Percentiles rank a stretch among this genome's conserved stretches.
These are phyloP conservation scores for Hypocryptadius cinnamomeus DNA, from an alignment of 2,113 vertebrate species.

Conservation along the genomic window DNA sequence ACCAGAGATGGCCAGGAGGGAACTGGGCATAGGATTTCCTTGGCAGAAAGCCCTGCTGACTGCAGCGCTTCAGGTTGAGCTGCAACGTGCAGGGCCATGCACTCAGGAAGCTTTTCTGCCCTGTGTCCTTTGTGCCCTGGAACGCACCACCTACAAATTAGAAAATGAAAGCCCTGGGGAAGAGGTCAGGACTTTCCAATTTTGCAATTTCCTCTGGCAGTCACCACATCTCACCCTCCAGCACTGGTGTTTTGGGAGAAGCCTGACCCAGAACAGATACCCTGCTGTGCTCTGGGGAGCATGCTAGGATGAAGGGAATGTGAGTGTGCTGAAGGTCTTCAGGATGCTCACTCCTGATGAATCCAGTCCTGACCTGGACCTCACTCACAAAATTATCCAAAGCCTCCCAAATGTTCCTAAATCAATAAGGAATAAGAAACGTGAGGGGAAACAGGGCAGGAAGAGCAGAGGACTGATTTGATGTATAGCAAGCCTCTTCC, in stretches of 20 bases:
- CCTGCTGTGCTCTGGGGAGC: not conserved
- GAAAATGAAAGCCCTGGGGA: not conserved
- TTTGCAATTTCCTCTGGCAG: not conserved
- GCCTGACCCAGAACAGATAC: not conserved
- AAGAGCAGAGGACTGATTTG: not conserved
- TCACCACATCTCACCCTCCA: rapidly evolving
- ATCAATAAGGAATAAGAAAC: not conserved
- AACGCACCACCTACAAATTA: not conserved
- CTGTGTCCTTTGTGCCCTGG: not conserved
- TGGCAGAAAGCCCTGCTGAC: slow-evolving; percentile 25
- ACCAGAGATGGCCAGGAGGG: slow-evolving; percentile 2
- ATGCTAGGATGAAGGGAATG: not conserved
- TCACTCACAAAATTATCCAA: not conserved
- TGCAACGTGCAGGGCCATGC: not conserved
- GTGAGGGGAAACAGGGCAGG: not conserved
- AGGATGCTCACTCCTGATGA: not conserved
- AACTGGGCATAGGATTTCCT: not conserved
- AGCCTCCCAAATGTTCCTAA: not conserved
- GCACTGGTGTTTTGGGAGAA: not conserved
- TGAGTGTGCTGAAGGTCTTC: not conserved
- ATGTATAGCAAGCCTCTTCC: not conserved
- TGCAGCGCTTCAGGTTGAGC: not conserved
- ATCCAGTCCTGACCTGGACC: not conserved
- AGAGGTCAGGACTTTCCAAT: not conserved
- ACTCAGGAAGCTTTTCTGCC: not conserved